Evolutionary conservation across 1,140 invertebrate genomes (phyloP), one percentile per base, ranked within the genome.

Genomic region (Diploscapter pachys): DNA sequence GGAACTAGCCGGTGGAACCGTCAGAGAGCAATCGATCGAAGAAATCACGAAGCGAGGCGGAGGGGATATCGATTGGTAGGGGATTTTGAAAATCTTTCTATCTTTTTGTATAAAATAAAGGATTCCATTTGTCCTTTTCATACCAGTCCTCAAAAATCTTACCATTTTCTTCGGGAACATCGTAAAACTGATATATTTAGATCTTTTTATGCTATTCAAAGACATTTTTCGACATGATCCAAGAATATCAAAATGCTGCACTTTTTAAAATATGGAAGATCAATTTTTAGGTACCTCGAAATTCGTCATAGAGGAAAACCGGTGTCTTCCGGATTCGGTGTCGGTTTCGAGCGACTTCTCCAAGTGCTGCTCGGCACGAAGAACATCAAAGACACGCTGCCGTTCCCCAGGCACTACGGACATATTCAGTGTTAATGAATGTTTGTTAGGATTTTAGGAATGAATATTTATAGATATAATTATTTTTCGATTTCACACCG

Each of bases 291-390:
- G 89, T 98, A 98, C 87, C 88, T 95, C 71, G 93, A 98, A 71
- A 83, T 98, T 61, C 87, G 96, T 78, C 91, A 91, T 87, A 95
- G 90, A 88, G 95, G 95, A 3, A 91, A 91, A 79, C 90, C 92
- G 63, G 90, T 93, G 0, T 94, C 93, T 52, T 94, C 91, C 13
- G 96, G 95, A 1, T 98, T 93, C 89, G 95, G 96, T 64, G 88
- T 98, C 82, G 96, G 96, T 5, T 92, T 98, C 84, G 96, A 99
- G 86, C 89, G 96, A 85, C 91, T 92, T 80, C 85, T 99, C 64
- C 93, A 95, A 87, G 63, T 91, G 62, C 63, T 96, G 3, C 89
- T 93, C 57, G 90, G 90, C 63, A 89, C 93, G 53, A 83, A 87
- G 51, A 96, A 95, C 86, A 96, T 98, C 77, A 93, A 93, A 88